A percentile compares a stretch with the other conserved stretches of the same genome.
Evolutionary conservation across 2,113 vertebrate species (phyloP).

Genomic region (Delphinus delphis): DNA sequence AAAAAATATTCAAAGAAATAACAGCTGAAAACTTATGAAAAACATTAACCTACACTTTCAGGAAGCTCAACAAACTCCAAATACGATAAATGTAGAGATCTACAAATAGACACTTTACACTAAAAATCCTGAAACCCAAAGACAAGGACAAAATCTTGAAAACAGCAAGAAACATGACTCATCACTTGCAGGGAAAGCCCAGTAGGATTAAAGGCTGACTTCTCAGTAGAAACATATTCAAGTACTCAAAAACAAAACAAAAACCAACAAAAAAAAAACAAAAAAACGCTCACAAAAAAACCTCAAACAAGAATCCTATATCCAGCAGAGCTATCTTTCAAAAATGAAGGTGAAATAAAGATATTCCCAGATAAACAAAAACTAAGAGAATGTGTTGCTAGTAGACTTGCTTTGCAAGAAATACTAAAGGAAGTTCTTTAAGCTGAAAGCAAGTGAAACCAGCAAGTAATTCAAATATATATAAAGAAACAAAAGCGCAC

Average conservation of each 20-base stretch:
- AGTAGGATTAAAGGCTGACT: neutral
- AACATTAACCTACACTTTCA: neutral
- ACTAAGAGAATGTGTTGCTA: neutral
- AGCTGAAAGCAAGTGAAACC: neutral
- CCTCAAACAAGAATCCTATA: neutral
- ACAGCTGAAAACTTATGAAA: neutral
- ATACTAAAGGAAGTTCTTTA: neutral
- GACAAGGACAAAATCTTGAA: neutral
- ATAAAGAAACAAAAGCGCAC: neutral
- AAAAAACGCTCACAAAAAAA: neutral
- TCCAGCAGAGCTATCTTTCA: conserved; percentile 23
- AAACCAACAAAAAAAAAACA: neutral
- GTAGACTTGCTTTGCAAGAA: neutral
- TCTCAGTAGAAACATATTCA: neutral
- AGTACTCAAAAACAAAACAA: neutral
- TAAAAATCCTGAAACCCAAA: neutral
- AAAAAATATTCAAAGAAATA: neutral
- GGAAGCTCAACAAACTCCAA: neutral
- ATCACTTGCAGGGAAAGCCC: neutral
- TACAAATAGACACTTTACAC: neutral
- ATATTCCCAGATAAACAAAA: neutral
- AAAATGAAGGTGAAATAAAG: conserved; percentile 15
- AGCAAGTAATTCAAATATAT: neutral
- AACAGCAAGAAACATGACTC: neutral
- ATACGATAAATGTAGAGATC: neutral